Conservation (phyloP, 2,888 invertebrate genomes). For the Trachelus tabidus region DNA sequence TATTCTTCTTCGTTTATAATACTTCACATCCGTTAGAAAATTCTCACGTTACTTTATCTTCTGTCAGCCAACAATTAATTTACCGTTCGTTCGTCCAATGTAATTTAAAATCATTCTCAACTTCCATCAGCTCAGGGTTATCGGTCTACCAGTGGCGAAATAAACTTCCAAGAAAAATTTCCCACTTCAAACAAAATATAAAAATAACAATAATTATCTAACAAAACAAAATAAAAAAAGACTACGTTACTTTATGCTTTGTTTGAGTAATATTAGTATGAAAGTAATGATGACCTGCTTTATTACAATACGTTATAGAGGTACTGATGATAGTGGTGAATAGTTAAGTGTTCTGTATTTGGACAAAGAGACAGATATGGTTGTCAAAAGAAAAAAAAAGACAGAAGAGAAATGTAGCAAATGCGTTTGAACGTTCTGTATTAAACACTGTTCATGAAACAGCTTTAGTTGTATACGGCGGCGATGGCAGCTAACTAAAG, state of each 20-base stretch:
- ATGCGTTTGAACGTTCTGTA: neutral
- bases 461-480: conserved; percentile 25
- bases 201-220: neutral
- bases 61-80: neutral
- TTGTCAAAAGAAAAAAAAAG: neutral
- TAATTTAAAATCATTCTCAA: neutral
- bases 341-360: neutral
- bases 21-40: neutral
- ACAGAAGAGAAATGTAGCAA: neutral
- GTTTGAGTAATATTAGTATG: neutral
- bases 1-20: neutral
- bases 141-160: neutral
- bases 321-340: neutral
- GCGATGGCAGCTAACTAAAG: conserved; percentile 36
- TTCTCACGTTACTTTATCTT: neutral
- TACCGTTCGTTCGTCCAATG: neutral
- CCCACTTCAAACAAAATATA: neutral
- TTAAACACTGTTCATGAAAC: conserved; percentile 51
- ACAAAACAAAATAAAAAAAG: neutral
- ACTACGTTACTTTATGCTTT: neutral
- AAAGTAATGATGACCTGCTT: neutral
- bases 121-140: neutral
- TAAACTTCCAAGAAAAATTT: neutral
- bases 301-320: neutral
- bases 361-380: neutral